Evolutionary conservation across 2,113 vertebrate genomes (phyloP).

Genomic region (Arvicanthis niloticus): DNA sequence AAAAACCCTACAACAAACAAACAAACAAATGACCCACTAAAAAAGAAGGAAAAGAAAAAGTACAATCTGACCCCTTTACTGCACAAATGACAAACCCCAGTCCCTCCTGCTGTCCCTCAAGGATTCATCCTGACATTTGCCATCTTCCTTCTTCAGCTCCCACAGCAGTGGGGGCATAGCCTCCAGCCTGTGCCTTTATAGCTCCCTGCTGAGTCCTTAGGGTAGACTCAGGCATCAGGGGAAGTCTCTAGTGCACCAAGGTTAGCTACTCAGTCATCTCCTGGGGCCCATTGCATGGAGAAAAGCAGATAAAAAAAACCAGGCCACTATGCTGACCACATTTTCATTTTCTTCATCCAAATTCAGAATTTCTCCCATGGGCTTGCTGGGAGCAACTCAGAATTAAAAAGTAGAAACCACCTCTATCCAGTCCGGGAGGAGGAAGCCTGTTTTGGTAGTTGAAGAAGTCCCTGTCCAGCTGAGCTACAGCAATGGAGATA

Average conservation of each 20-base stretch:
- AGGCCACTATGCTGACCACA: constrained; percentile 37
- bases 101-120: neutral
- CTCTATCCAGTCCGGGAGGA: neutral
- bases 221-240: neutral
- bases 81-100: neutral
- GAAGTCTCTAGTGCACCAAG: neutral
- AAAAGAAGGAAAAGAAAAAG: neutral
- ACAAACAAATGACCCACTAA: neutral
- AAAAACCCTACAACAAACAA: no score
- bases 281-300: neutral
- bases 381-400: neutral
- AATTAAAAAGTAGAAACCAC: constrained; percentile 15
- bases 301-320: constrained; percentile 41
- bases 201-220: neutral
- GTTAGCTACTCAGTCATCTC: constrained; percentile 56
- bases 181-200: constrained; percentile 28
- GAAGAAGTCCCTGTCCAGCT: neutral
- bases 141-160: constrained; percentile 14
- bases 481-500: no score
- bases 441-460: rapidly evolving
- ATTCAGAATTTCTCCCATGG: constrained; percentile 43
- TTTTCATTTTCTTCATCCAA: constrained; percentile 51
- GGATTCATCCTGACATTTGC: neutral
- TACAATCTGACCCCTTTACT: neutral
- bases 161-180: neutral